Evolutionary conservation across 2,888 invertebrate species (phyloP).

Genomic region (Lymantria dispar): DNA sequence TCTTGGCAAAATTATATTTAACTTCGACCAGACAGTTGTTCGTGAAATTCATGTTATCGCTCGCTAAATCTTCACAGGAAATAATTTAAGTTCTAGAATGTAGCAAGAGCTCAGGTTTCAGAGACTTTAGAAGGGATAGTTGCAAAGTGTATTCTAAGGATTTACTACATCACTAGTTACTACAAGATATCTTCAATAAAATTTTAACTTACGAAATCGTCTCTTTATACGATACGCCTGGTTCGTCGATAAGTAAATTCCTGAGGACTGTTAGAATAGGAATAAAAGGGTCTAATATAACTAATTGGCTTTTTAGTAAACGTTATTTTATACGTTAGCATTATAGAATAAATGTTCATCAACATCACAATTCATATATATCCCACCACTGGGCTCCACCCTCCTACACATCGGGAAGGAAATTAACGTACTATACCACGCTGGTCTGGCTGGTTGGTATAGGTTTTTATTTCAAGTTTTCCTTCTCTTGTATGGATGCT

Average conservation of each 20-base stretch:
- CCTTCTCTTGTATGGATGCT: no score
- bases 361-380: no score
- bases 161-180: slow-evolving; percentile 76
- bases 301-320: no score
- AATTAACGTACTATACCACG: no score
- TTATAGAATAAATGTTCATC: no score
- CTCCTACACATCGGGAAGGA: no score
- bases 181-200: slow-evolving; percentile 63
- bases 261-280: no score
- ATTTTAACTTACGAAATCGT: slow-evolving; percentile 73
- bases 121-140: slow-evolving; percentile 57
- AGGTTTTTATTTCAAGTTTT: no score
- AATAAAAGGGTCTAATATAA: no score
- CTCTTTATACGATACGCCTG: slow-evolving; percentile 55
- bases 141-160: slow-evolving; percentile 64
- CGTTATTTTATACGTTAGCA: no score
- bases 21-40: slow-evolving; percentile 21
- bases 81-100: slow-evolving; percentile 47
- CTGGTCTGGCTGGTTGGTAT: no score
- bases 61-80: slow-evolving; percentile 42
- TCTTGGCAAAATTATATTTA: slow-evolving; percentile 28
- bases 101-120: slow-evolving; percentile 51
- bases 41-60: slow-evolving; percentile 33
- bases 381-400: no score
- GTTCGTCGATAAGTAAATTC: slow-evolving; percentile 56